phyloP scores from a whole-genome alignment of 2,888 invertebrate species.

The Hyposoter didymator region DNA sequence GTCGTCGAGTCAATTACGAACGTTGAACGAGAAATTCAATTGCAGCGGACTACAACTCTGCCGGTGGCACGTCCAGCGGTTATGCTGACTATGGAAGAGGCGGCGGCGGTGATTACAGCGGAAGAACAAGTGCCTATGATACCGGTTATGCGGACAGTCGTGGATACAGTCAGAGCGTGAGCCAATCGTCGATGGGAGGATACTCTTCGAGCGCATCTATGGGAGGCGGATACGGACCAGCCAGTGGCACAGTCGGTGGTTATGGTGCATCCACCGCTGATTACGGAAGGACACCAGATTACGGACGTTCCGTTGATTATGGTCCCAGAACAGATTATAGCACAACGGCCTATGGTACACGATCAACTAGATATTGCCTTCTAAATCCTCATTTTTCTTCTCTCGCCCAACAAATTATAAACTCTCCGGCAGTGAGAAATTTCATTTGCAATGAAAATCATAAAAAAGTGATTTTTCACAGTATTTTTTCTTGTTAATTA shows the following conservation, averaged over 20 bases:
- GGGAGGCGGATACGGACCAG: constrained; percentile 81
- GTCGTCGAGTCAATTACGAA: neutral
- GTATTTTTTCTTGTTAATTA: too few relatives aligned
- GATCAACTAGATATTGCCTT: neutral
- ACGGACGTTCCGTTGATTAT: constrained; percentile 80
- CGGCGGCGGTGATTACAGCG: constrained; percentile 82
- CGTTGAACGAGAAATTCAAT: constrained; percentile 7
- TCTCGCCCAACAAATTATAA: too few relatives aligned
- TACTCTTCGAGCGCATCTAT: constrained; percentile 80
- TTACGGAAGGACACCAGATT: constrained; percentile 80
- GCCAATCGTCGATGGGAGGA: constrained; percentile 81
- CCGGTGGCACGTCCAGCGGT: constrained; percentile 81
- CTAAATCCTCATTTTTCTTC: neutral
- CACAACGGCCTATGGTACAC: constrained; percentile 69
- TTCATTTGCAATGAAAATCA: too few relatives aligned
- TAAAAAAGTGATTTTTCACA: too few relatives aligned
- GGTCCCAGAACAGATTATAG: constrained; percentile 81
- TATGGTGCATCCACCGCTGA: constrained; percentile 81
- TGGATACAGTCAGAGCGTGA: constrained; percentile 81
- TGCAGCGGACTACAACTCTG: constrained; percentile 75
- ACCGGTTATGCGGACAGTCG: constrained; percentile 82
- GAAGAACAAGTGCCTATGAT: constrained; percentile 81
- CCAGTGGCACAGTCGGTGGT: constrained; percentile 80
- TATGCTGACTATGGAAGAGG: constrained; percentile 82
- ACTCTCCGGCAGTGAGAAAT: too few relatives aligned